phyloP scores from a whole-genome alignment of 2,888 invertebrate genomes.

The Acanthosepion lycidas region DNA sequence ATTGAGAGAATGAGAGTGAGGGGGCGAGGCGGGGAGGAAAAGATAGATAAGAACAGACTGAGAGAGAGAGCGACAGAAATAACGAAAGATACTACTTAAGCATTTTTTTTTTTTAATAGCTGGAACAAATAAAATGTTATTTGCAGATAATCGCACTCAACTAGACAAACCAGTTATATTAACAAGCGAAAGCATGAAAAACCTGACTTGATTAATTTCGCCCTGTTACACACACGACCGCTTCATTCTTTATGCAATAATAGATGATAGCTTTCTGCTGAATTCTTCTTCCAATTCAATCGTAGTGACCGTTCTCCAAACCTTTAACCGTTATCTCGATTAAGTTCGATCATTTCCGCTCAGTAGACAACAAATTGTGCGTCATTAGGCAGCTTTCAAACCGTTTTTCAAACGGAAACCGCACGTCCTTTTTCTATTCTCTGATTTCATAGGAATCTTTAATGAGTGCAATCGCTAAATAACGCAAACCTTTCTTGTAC shows the following conservation, averaged over 20 bases:
- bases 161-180: neutral
- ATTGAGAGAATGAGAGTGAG: neutral
- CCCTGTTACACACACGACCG: neutral
- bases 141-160: neutral
- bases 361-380: neutral
- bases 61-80: neutral
- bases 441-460: slow-evolving; percentile 11
- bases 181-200: neutral
- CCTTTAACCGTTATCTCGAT: neutral
- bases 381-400: neutral
- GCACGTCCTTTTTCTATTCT: neutral
- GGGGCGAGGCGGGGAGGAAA: neutral
- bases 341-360: neutral
- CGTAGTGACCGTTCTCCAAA: neutral
- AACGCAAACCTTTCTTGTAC: neutral
- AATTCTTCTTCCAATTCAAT: neutral
- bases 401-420: neutral
- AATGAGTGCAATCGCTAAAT: neutral
- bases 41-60: neutral
- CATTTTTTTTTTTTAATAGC: neutral
- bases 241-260: neutral
- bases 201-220: neutral
- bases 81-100: neutral
- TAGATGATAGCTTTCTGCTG: neutral
- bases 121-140: neutral